Base-by-base conservation (phyloP, 2,888 invertebrate species). In the Cylindroiulus punctatus region DNA sequence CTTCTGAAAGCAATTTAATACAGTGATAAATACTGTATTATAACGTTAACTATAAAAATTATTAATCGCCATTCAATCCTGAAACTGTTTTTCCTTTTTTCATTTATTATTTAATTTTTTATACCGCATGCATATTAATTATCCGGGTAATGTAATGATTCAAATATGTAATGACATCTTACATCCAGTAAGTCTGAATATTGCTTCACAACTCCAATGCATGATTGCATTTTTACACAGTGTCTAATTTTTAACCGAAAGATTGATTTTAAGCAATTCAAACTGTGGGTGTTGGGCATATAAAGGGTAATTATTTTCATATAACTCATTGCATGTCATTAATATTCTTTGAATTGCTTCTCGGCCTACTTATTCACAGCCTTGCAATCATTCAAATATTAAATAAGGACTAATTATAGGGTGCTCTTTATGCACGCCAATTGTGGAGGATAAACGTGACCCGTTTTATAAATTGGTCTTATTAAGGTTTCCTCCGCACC, bases 271-370 rank as follows among this genome's bases (percentile, higher is more conserved):
- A 76, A 30, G 30, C 17, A 30, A 76, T 76, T 76, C 76, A 30
- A 30, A 30, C 30, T 30, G n/a, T 52, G n/a, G 52, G n/a, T 52
- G 14, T 65, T 12, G 30, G 30, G 2, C 14, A 30, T 30, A 76
- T n/a, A 76, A 30, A 14, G 17, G 76, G 30, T 30, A 14, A 76
- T 76, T 76, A 30, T 30, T 14, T 76, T 30, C 7, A 5, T 7
- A 65, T 65, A 76, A 26, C 14, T 30, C 30, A 30, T 30, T 30
- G 76, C 1, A 30, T 76, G 26, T 76, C 76, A 76, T 76, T 76
- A 76, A 76, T 76, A 76, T 76, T 76, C 30, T 30, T 76, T 30
- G 76, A 76, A 76, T 76, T 4, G 76, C 76, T 26, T 76, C 76
- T 76, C 17, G 76, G 30, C 14, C 76, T 76, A 17, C 17, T 4